Percentiles rank a stretch among this genome's conserved stretches.
Evolutionary conservation across 2,797 vertebrate species (phyloP).

Genomic region (Parauchenoglanis punctatus): DNA sequence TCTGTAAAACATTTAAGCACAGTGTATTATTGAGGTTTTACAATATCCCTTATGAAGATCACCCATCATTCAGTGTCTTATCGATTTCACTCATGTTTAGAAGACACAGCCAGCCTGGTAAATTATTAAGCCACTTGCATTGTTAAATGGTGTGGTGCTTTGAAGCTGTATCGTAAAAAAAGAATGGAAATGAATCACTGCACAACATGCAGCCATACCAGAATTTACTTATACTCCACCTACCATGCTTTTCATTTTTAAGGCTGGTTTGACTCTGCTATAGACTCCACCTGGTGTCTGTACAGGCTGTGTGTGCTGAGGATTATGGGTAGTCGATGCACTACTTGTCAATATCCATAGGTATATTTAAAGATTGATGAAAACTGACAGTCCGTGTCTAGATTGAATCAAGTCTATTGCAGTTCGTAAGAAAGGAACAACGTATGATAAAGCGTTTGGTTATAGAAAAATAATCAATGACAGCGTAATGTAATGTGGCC

Average conservation of each 20-base stretch:
- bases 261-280: neutral
- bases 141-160: slow-evolving; percentile 33
- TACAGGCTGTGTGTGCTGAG: neutral
- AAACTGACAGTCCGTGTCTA: neutral
- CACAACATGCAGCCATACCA: neutral
- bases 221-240: slow-evolving; percentile 13
- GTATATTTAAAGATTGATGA: neutral
- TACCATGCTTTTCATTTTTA: slow-evolving; percentile 17
- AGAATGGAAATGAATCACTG: slow-evolving; percentile 40
- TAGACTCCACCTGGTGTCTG: slow-evolving; percentile 25
- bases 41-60: slow-evolving; percentile 6
- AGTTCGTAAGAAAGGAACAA: neutral
- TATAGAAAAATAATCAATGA: neutral
- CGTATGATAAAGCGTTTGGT: too few relatives aligned
- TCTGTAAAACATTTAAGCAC: slow-evolving; percentile 20
- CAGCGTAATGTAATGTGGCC: neutral
- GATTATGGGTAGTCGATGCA: slow-evolving; percentile 29
- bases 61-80: slow-evolving; percentile 1
- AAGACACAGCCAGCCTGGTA: slow-evolving; percentile 13
- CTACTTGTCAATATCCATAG: neutral
- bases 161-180: slow-evolving; percentile 16
- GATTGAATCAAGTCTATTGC: neutral
- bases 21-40: neutral
- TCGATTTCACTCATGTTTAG: slow-evolving; percentile 16
- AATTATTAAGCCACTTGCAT: slow-evolving; percentile 37